Conservation (phyloP, 2,113 vertebrate genomes). For the Hiodon tergisus region DNA sequence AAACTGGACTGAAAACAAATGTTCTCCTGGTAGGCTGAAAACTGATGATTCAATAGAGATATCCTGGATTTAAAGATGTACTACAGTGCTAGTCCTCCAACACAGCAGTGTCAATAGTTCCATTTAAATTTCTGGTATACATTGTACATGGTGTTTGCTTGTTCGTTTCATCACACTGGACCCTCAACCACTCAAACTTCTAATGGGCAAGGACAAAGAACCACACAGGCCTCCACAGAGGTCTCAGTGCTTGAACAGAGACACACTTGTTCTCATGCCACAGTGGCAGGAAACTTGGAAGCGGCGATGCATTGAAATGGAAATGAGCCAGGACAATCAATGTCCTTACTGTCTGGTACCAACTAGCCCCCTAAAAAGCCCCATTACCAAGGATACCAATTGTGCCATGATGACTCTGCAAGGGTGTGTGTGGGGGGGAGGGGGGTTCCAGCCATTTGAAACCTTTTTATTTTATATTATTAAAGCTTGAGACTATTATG, state of each 20-base stretch:
- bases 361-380: constrained; percentile 46
- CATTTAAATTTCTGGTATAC: too few species aligned
- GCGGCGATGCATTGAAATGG: constrained; percentile 60
- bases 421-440: constrained; percentile 46
- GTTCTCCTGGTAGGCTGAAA: not conserved
- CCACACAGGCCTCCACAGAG: constrained; percentile 18
- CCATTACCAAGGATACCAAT: constrained; percentile 63
- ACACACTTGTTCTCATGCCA: constrained; percentile 55
- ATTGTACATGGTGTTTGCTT: not conserved
- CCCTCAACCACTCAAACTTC: constrained; percentile 20
- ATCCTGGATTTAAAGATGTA: not conserved
- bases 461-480: not conserved
- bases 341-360: constrained; percentile 57
- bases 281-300: constrained; percentile 50
- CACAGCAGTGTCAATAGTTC: not conserved
- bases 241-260: constrained; percentile 50
- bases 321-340: constrained; percentile 56
- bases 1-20: not conserved
- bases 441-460: constrained; percentile 24
- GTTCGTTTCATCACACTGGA: not conserved
- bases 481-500: not conserved
- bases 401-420: constrained; percentile 52
- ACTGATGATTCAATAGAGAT: not conserved
- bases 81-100: not conserved
- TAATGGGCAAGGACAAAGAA: constrained; percentile 41